Conservation (phyloP, 2,797 vertebrate species). For the Microctenopoma steveboyesi region DNA sequence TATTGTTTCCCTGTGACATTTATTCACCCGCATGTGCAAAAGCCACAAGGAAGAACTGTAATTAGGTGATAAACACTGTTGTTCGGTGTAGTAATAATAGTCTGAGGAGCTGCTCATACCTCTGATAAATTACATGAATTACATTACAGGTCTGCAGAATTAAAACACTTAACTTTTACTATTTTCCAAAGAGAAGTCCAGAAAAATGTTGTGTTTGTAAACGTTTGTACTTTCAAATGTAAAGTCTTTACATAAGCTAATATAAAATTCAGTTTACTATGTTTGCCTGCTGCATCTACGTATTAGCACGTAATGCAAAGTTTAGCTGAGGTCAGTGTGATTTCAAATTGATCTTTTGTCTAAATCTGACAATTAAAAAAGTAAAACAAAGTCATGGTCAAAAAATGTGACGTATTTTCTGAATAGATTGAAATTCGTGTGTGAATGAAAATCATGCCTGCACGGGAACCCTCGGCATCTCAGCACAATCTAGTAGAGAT, state of each 20-base stretch:
- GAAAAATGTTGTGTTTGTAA: background rate
- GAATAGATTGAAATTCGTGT: conserved; percentile 2
- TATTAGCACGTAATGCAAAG: no score
- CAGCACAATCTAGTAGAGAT: background rate
- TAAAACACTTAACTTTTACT: background rate
- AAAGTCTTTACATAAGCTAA: no score
- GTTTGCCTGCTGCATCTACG: no score
- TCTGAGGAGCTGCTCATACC: background rate
- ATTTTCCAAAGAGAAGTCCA: background rate
- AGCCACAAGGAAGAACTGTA: background rate
- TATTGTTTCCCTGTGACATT: background rate
- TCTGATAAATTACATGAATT: background rate
- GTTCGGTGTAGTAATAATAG: background rate
- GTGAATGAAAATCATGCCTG: background rate
- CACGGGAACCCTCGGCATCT: background rate
- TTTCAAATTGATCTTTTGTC: no score
- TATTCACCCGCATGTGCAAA: background rate
- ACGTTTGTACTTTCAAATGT: no score
- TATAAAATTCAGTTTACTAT: no score
- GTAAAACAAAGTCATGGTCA: no score
- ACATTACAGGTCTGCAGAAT: background rate
- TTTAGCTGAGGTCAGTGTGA: no score
- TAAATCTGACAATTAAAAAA: no score
- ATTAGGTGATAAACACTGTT: conserved; percentile 1
- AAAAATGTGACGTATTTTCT: background rate